Percentiles rank a stretch among this genome's conserved stretches.
phyloP scores from a whole-genome alignment of 2,888 invertebrate genomes.

The Melinopterus prodromus region DNA sequence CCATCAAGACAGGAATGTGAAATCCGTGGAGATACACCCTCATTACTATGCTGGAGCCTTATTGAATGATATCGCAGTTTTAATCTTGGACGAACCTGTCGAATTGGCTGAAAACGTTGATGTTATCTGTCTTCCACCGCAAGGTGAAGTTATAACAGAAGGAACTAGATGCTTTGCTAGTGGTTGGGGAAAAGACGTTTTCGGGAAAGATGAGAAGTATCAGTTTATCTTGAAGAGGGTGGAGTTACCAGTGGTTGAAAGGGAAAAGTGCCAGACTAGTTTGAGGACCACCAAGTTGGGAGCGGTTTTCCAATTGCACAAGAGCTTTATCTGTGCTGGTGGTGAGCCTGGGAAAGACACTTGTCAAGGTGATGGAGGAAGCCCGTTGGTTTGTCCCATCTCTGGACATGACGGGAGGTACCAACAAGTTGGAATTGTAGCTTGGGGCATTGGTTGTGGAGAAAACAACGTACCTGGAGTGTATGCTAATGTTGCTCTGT shows the following conservation, averaged over 20 bases:
- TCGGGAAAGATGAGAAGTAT: conserved; percentile 65
- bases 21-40: conserved; percentile 67
- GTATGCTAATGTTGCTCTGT: conserved; percentile 61
- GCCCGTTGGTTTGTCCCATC: conserved; percentile 78
- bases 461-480: conserved; percentile 62
- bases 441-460: conserved; percentile 65
- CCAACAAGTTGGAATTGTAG: conserved; percentile 65
- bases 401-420: conserved; percentile 60
- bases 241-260: conserved; percentile 72
- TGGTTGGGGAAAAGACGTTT: conserved; percentile 80
- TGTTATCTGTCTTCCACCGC: conserved; percentile 71
- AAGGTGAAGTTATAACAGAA: conserved; percentile 58
- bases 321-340: conserved; percentile 81
- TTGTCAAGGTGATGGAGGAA: conserved; percentile 81
- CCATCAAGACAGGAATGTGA: conserved; percentile 75
- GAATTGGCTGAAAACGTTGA: conserved; percentile 74
- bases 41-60: conserved; percentile 72
- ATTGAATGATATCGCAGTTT: conserved; percentile 77
- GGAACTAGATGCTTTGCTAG: conserved; percentile 70
- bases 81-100: conserved; percentile 70
- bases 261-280: conserved; percentile 56
- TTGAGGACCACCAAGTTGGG: conserved; percentile 76
- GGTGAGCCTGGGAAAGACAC: conserved; percentile 77
- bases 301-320: conserved; percentile 69
- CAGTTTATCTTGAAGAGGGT: conserved; percentile 71